Evolutionary conservation across 2,797 vertebrate species (phyloP).

Genomic region (Gambelia wislizenii): DNA sequence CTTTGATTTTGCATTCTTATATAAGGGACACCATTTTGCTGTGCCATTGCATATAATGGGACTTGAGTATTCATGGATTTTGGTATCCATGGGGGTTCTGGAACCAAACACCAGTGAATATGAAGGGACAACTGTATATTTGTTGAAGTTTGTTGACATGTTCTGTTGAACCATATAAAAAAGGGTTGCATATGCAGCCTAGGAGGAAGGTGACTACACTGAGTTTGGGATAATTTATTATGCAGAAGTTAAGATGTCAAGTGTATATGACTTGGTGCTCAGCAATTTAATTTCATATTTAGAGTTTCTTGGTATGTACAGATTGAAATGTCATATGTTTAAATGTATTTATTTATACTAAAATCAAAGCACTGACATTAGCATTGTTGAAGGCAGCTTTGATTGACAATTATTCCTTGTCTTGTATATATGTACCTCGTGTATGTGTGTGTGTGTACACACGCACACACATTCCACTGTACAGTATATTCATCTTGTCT

Average conservation of each 20-base stretch:
- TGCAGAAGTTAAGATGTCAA: neutral
- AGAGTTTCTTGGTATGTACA: neutral
- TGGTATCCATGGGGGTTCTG: too few species aligned
- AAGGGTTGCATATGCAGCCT: constrained; percentile 3
- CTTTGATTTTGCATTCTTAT: too few species aligned
- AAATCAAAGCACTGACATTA: neutral
- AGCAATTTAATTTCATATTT: neutral
- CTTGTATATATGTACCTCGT: neutral
- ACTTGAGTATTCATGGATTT: too few species aligned
- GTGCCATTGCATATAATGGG: too few species aligned
- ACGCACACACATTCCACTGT: too few species aligned
- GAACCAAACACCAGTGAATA: too few species aligned
- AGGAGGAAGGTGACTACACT: neutral
- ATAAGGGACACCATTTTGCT: too few species aligned
- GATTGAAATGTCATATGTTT: neutral
- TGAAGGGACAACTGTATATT: too few species aligned
- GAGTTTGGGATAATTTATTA: neutral
- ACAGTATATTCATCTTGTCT: neutral
- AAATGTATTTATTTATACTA: neutral
- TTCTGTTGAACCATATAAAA: neutral
- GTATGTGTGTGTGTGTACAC: neutral
- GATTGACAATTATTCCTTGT: neutral
- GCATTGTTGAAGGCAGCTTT: neutral
- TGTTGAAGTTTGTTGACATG: constrained; percentile 49
- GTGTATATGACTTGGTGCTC: neutral